Evolutionary conservation across 1,140 invertebrate species (phyloP), one percentile per base, ranked within the genome.

Genomic region (Apis cerana): DNA sequence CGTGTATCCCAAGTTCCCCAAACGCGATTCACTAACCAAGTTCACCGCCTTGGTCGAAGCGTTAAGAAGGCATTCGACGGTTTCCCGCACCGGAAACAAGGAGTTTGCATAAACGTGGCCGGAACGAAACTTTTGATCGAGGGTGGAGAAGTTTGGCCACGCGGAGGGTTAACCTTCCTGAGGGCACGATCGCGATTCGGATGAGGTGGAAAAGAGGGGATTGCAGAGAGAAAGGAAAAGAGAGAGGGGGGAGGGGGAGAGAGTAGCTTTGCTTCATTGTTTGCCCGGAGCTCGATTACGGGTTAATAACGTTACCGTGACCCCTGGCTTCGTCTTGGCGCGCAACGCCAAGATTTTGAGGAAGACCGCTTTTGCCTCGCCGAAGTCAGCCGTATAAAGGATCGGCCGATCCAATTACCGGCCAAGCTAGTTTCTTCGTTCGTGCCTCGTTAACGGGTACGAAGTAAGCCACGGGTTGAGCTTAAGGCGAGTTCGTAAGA

Each of bases 281-380:
- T 89, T 88, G 87, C 79, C 71, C 72, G 84, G 52, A 88, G 88
- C 85, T 89, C 88, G 85, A 89, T 89, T 89, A 89, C 85, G 79
- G 88, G 83, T 89, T 89, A 89, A 89, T 89, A 89, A 89, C 75
- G 87, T 89, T 89, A 89, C 78, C 82, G 75, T 77, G 82, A 88
- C 80, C 79, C 65, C 59, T 59, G 67, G 50, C 65, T 67, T 82
- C 75, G 77, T 85, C 76, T 80, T 64, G 65, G 61, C 67, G 61
- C 61, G 23, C 72, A 11, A 50, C 23, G 43, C 19, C 27, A 72
- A 84, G 84, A 86, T 88, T 89, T 89, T 89, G 80, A 88, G 87
- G 86, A 88, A 89, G 80, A 89, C 86, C 87, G 80, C 86, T 72
- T 88, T 74, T 19, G 69, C 69, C 50, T 43, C 83, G 56, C 64